A percentile compares a stretch with the other conserved stretches of the same genome.
These are phyloP conservation scores for Phylloscopus trochilus DNA, from an alignment of 2,113 vertebrate genomes.

Conservation along the genomic window DNA sequence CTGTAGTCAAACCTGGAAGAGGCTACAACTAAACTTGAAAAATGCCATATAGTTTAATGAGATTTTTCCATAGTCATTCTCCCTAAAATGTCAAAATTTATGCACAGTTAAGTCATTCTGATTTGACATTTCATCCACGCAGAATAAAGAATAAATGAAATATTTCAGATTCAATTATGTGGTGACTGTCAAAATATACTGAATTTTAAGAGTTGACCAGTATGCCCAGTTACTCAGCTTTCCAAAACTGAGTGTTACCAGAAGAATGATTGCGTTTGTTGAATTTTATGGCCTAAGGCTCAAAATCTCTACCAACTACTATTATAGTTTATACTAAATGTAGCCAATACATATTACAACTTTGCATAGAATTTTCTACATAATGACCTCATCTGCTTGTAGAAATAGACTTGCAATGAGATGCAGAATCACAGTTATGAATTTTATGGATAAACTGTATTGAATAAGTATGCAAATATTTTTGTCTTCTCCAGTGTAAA, in stretches of 20 bases:
- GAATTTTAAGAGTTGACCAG: conserved; percentile 21
- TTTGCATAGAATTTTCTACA: conserved; percentile 25
- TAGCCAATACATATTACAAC: not conserved
- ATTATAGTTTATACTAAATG: conserved; percentile 21
- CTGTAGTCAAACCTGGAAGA: not conserved
- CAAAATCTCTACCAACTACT: conserved; percentile 10
- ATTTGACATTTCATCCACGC: not conserved
- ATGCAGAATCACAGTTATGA: not conserved
- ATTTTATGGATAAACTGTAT: conserved; percentile 1
- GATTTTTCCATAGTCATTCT: not conserved
- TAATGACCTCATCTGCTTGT: not conserved
- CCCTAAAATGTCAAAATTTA: conserved; percentile 26
- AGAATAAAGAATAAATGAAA: conserved; percentile 30
- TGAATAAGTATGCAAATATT: conserved; percentile 27
- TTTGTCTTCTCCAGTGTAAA: not conserved
- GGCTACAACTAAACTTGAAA: not conserved
- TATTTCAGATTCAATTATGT: conserved; percentile 22
- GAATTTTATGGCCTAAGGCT: conserved; percentile 48
- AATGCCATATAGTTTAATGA: not conserved
- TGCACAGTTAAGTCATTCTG: not conserved
- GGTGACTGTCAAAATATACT: not conserved
- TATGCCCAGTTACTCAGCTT: not conserved
- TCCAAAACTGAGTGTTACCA: conserved; percentile 13
- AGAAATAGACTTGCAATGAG: conserved; percentile 20
- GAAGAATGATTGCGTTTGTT: conserved; percentile 28